Evolutionary conservation across 92 coral and sea anemone genomes (phyloP).

Genomic region (Epizoanthus ramosus): DNA sequence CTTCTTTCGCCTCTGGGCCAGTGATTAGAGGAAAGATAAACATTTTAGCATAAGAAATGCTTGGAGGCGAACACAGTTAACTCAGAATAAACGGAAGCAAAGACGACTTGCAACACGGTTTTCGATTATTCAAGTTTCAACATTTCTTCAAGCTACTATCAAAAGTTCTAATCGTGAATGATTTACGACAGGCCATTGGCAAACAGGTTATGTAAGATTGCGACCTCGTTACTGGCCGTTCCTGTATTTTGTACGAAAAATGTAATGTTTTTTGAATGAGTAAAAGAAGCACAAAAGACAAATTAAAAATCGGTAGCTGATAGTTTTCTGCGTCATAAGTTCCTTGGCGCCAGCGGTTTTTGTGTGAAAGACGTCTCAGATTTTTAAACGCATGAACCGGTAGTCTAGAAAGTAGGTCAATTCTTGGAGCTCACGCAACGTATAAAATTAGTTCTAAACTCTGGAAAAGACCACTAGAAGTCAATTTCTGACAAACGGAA

Average conservation of each 20-base stretch:
- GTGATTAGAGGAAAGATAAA: too few species aligned
- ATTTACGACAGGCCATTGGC: background rate
- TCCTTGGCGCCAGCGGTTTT: conserved; percentile 42
- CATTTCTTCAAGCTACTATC: too few species aligned
- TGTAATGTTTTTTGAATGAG: conserved; percentile 1
- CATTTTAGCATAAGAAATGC: too few species aligned
- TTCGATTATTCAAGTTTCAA: too few species aligned
- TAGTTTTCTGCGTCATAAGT: background rate
- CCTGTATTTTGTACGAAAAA: background rate
- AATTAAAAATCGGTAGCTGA: background rate
- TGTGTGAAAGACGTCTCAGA: conserved; percentile 26
- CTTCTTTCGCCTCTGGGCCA: too few species aligned
- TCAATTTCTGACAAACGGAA: background rate
- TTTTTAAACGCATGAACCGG: background rate
- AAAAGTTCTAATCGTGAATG: too few species aligned
- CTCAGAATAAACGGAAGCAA: too few species aligned
- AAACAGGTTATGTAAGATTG: background rate
- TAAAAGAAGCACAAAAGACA: conserved; percentile 6
- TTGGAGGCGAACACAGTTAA: too few species aligned
- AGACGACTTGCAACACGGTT: too few species aligned
- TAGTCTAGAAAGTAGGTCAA: background rate
- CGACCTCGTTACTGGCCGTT: background rate
- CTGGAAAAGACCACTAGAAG: background rate
- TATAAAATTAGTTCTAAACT: background rate
- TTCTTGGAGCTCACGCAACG: background rate